phyloP scores from a whole-genome alignment of 2,888 invertebrate species.

The Troides oblongomaculatus region DNA sequence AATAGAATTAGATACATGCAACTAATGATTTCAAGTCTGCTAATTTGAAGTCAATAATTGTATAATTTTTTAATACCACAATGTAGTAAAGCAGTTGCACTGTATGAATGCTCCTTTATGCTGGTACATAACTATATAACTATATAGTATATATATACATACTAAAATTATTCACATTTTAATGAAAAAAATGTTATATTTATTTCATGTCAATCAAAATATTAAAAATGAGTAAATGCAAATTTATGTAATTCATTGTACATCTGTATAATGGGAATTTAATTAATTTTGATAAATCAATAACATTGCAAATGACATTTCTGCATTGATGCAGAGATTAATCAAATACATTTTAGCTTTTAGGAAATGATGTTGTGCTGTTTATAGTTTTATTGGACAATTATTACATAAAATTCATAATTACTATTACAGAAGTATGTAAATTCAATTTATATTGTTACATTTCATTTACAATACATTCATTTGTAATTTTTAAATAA shows the following conservation, averaged over 20 bases:
- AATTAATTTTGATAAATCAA: too few relatives aligned
- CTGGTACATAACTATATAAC: too few relatives aligned
- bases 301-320: too few relatives aligned
- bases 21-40: not conserved
- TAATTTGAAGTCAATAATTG: not conserved
- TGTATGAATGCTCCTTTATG: too few relatives aligned
- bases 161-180: too few relatives aligned
- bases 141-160: too few relatives aligned
- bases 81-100: too few relatives aligned
- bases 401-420: not conserved
- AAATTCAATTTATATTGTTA: slow-evolving; percentile 13
- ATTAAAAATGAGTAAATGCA: not conserved
- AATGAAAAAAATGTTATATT: not conserved
- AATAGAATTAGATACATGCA: not conserved
- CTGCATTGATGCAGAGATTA: too few relatives aligned
- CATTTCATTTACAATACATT: slow-evolving; percentile 25
- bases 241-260: not conserved
- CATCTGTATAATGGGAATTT: not conserved
- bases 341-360: not conserved
- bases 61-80: not conserved
- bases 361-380: slow-evolving; percentile 1
- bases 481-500: slow-evolving; percentile 46
- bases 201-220: not conserved
- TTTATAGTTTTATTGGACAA: not conserved
- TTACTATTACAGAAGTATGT: slow-evolving; percentile 12